These are phyloP conservation scores for Dioctria rufipes DNA, from an alignment of 2,888 invertebrate genomes.

Conservation along the genomic window DNA sequence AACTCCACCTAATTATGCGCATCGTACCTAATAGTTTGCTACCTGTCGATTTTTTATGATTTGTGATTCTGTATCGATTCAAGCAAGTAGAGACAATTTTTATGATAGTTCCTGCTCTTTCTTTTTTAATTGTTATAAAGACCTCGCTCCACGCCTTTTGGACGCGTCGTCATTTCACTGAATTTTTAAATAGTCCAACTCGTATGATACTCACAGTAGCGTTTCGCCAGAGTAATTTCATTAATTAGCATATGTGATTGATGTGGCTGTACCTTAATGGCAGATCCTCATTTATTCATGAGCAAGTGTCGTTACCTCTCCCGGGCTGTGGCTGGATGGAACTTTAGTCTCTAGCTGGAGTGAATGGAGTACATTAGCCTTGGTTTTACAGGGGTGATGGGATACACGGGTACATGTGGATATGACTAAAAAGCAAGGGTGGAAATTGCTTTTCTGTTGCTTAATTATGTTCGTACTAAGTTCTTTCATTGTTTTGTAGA, in stretches of 20 bases:
- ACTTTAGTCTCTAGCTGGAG: background rate
- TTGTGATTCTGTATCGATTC: background rate
- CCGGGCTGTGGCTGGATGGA: background rate
- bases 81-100: background rate
- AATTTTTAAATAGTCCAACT: background rate
- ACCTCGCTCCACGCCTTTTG: background rate
- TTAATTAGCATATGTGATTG: constrained; percentile 45
- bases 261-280: constrained; percentile 41
- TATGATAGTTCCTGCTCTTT: background rate
- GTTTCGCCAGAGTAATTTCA: constrained; percentile 25
- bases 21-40: constrained; percentile 1
- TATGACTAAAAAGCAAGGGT: background rate
- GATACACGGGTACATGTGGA: background rate
- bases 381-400: background rate
- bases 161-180: background rate
- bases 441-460: constrained; percentile 8
- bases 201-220: background rate
- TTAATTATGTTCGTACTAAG: constrained; percentile 9
- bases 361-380: constrained; percentile 34
- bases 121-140: background rate
- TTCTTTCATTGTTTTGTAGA: background rate
- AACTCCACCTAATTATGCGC: constrained; percentile 23
- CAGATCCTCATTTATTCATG: constrained; percentile 40
- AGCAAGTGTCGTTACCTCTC: constrained; percentile 11
- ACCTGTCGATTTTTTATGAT: constrained; percentile 22